Base-by-base conservation (phyloP, 2,797 vertebrate genomes). In the Chelonia mydas region DNA sequence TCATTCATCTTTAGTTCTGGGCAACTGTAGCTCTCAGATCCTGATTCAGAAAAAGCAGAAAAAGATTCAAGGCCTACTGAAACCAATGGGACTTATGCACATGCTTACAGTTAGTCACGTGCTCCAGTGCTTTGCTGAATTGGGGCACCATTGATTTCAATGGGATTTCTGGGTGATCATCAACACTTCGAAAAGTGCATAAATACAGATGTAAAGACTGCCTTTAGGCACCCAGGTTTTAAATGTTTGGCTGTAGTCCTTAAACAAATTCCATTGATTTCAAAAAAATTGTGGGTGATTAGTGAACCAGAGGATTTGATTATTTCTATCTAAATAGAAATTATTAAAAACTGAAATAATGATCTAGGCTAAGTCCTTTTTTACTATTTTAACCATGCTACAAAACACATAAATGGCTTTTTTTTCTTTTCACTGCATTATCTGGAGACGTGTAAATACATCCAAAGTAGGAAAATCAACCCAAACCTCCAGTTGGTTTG, bases 391-490 rank as follows among this genome's bases (percentile, higher is more conserved):
- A 84, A 15, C 4, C 41, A 45, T 1, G 2, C 9, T 77, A 82
- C 2, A 55, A 61, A 93, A 61, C 0, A 3, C 93, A 87, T 83
- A 90, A 86, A 9, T 28, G 77, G 33, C 50, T 92, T 86, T 21
- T 37, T n/a, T 89, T 89, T 82, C 91, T 89, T 54, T 49, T 11
- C 11, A 45, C 6, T 47, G 85, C 94, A 82, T 4, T 45, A 51
- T 82, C 13, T 15, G 85, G 84, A 77, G 92, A 95, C 85, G 25
- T 82, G 4, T 84, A 91, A 93, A 81, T 82, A 87, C 5, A 33
- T 21, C 7, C 11, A 16, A 53, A 91, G 77, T 88, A 92, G 59
- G 51, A 91, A 92, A 85, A 85, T 83, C 31, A 95, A 80, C 51
- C 55, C 47, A 12, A 1, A 76, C 79, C 49, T 92, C 3, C 33